Percentiles rank a stretch among this genome's conserved stretches.
These are phyloP conservation scores for Malurus melanocephalus DNA, from an alignment of 2,113 vertebrate genomes.

Conservation along the genomic window DNA sequence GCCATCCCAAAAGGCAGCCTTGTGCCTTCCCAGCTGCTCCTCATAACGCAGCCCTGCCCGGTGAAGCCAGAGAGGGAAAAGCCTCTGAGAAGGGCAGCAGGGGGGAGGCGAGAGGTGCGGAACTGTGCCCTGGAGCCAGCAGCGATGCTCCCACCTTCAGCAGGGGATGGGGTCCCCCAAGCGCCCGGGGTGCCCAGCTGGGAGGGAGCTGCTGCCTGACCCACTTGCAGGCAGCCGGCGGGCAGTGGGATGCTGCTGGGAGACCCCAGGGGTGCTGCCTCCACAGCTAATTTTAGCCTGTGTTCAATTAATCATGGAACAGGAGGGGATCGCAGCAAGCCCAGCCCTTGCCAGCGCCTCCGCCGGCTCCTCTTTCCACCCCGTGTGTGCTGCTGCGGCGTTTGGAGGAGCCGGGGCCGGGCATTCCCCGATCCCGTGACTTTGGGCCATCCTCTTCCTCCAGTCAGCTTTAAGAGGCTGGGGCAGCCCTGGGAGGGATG, in stretches of 20 bases:
- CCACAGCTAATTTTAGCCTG: background rate
- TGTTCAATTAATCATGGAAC: constrained; percentile 10
- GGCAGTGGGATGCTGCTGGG: constrained; percentile 8
- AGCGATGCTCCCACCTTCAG: background rate
- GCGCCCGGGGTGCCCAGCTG: background rate
- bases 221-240: background rate
- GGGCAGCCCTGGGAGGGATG: background rate
- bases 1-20: background rate
- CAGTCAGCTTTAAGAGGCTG: background rate
- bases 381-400: fast-evolving
- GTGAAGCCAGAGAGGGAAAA: background rate
- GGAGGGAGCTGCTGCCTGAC: background rate
- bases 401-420: background rate
- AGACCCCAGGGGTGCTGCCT: constrained; percentile 27
- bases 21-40: background rate
- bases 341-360: background rate
- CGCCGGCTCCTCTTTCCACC: background rate
- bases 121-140: fast-evolving
- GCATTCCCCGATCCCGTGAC: background rate
- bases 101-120: fast-evolving
- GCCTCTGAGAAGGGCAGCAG: background rate
- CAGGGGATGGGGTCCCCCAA: background rate
- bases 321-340: background rate
- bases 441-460: background rate
- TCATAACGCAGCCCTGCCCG: fast-evolving